These are phyloP conservation scores for Pyrocoelia pectoralis DNA, from an alignment of 2,888 invertebrate genomes.

Conservation along the genomic window DNA sequence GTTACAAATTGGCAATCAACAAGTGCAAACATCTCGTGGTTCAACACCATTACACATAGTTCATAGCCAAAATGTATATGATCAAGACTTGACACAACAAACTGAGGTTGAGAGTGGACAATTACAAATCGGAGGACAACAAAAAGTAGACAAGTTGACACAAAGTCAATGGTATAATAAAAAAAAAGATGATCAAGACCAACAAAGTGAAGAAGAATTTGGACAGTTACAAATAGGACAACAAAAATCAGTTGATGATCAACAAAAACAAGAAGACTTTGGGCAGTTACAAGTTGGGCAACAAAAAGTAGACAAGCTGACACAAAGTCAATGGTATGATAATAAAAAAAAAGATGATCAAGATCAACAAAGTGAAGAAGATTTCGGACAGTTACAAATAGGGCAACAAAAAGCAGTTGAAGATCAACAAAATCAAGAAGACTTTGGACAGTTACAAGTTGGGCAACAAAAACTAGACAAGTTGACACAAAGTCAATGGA, in stretches of 20 bases:
- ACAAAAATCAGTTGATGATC: too few species aligned
- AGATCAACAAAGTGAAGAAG: too few species aligned
- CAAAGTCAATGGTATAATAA: too few species aligned
- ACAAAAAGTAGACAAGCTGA: slow-evolving; percentile 37
- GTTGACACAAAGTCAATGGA: too few species aligned
- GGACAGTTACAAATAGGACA: slow-evolving; percentile 22
- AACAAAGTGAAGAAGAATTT: slow-evolving; percentile 38
- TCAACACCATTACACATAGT: neutral
- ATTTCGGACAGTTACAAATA: too few species aligned
- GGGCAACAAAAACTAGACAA: slow-evolving; percentile 40
- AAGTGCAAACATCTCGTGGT: neutral
- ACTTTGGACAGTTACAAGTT: slow-evolving; percentile 47
- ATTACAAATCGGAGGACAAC: slow-evolving; percentile 14
- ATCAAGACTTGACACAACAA: slow-evolving; percentile 42
- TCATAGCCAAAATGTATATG: slow-evolving; percentile 14
- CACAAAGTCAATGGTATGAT: too few species aligned
- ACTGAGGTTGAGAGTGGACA: slow-evolving; percentile 13
- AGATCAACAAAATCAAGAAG: slow-evolving; percentile 41
- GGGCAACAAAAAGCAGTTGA: slow-evolving; percentile 35
- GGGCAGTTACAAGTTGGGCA: slow-evolving; percentile 8
- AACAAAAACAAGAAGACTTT: slow-evolving; percentile 38
- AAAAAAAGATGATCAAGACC: slow-evolving; percentile 33
- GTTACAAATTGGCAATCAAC: slow-evolving; percentile 16
- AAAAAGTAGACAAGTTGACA: too few species aligned
- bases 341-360: too few species aligned